Evolutionary conservation across 2,113 vertebrate species (phyloP).

Genomic region (Boulengeromyrus knoepffleri): DNA sequence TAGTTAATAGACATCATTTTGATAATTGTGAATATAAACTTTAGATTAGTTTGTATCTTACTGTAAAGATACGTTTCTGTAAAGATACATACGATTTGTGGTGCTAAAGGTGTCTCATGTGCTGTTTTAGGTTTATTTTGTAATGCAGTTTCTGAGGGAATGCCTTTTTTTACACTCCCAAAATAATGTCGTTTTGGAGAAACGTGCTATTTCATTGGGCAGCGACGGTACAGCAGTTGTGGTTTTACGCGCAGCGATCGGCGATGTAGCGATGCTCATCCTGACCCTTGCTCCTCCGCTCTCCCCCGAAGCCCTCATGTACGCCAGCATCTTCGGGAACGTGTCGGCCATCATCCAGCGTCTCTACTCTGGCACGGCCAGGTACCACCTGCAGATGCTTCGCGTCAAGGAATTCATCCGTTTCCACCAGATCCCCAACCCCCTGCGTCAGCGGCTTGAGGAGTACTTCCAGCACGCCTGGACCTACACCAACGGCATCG

Average conservation of each 20-base stretch:
- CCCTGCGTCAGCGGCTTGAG: slow-evolving; percentile 87
- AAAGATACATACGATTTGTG: too few relatives aligned
- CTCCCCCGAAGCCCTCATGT: slow-evolving; percentile 83
- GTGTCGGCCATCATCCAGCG: slow-evolving; percentile 99
- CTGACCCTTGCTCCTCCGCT: not conserved
- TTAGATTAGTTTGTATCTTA: not conserved
- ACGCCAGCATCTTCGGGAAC: slow-evolving; percentile 98
- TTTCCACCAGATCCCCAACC: slow-evolving; percentile 97
- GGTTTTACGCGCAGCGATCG: not conserved
- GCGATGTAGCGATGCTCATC: not conserved
- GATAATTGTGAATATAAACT: not conserved
- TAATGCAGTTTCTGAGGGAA: not conserved
- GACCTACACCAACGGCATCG: slow-evolving; percentile 98
- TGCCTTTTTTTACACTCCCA: not conserved
- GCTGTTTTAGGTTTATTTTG: not conserved
- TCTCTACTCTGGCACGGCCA: slow-evolving; percentile 91
- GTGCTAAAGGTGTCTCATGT: too few relatives aligned
- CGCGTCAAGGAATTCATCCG: slow-evolving; percentile 97
- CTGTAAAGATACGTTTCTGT: too few relatives aligned
- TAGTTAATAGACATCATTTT: not conserved
- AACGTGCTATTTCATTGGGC: not conserved
- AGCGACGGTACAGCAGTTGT: not conserved
- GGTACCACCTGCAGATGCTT: slow-evolving; percentile 97
- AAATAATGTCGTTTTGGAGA: not conserved
- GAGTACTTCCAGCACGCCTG: slow-evolving; percentile 98